Percentiles rank a stretch among this genome's conserved stretches.
These are phyloP conservation scores for Peromyscus melanophrys DNA, from an alignment of 2,797 vertebrate species.

Conservation along the genomic window DNA sequence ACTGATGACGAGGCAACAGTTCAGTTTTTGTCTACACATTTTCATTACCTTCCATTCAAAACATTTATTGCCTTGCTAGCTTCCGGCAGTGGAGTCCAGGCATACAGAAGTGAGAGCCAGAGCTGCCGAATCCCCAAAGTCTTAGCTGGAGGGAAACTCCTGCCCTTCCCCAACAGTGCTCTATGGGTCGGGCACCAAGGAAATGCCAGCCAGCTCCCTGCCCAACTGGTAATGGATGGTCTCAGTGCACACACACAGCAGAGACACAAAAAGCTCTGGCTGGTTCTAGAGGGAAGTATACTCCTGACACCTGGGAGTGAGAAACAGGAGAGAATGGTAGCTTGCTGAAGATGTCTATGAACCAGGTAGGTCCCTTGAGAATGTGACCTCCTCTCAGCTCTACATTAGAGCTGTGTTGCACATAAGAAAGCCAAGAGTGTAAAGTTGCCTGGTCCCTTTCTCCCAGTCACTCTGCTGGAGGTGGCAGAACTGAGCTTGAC, in stretches of 20 bases:
- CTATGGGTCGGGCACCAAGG: neutral
- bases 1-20: conserved; percentile 57
- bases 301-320: neutral
- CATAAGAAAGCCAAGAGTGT: neutral
- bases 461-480: neutral
- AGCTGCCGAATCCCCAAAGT: neutral
- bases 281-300: neutral
- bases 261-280: neutral
- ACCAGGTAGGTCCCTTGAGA: neutral
- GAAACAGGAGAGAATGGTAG: neutral
- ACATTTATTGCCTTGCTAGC: conserved; percentile 54
- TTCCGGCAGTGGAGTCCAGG: conserved; percentile 56
- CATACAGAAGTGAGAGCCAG: neutral
- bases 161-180: neutral
- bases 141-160: neutral
- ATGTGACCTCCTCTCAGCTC: neutral
- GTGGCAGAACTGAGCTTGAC: neutral
- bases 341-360: neutral
- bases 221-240: neutral
- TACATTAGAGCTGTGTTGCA: neutral
- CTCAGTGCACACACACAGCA: neutral
- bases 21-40: conserved; percentile 64
- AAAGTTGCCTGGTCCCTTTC: neutral
- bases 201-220: neutral
- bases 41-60: conserved; percentile 73